Conservation (phyloP, 2,888 invertebrate species). For the Drosophila incognita region DNA sequence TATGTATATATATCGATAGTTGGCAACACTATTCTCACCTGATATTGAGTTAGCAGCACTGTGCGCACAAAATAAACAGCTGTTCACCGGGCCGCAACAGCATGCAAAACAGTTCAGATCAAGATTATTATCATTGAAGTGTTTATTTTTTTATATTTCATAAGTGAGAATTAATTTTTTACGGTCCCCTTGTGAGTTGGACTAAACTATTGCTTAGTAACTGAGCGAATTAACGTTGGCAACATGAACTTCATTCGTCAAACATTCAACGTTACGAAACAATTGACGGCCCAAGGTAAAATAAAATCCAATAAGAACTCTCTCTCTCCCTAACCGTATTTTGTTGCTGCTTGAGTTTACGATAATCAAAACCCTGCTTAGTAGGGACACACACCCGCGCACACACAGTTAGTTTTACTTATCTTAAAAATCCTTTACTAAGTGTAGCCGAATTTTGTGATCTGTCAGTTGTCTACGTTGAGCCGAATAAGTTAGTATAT, state of each 20-base stretch:
- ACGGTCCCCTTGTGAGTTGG: background rate
- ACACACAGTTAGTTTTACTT: background rate
- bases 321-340: background rate
- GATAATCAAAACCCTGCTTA: slow-evolving; percentile 1
- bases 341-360: background rate
- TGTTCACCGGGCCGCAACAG: slow-evolving; percentile 31
- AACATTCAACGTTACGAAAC: slow-evolving; percentile 83
- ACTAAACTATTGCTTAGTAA: background rate
- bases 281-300: slow-evolving; percentile 80
- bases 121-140: slow-evolving; percentile 17
- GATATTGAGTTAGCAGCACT: slow-evolving; percentile 29
- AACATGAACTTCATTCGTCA: slow-evolving; percentile 84
- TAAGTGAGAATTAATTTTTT: slow-evolving; percentile 12
- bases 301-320: background rate
- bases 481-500: background rate
- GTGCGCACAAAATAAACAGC: slow-evolving; percentile 27
- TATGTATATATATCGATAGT: background rate
- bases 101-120: slow-evolving; percentile 21
- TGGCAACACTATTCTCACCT: background rate
- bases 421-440: background rate
- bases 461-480: background rate
- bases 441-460: background rate
- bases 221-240: background rate
- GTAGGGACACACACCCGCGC: background rate
- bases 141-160: slow-evolving; percentile 1